Percentiles rank a stretch among this genome's conserved stretches.
Evolutionary conservation across 1,140 invertebrate species (phyloP).

Genomic region (Cydia pomonella): DNA sequence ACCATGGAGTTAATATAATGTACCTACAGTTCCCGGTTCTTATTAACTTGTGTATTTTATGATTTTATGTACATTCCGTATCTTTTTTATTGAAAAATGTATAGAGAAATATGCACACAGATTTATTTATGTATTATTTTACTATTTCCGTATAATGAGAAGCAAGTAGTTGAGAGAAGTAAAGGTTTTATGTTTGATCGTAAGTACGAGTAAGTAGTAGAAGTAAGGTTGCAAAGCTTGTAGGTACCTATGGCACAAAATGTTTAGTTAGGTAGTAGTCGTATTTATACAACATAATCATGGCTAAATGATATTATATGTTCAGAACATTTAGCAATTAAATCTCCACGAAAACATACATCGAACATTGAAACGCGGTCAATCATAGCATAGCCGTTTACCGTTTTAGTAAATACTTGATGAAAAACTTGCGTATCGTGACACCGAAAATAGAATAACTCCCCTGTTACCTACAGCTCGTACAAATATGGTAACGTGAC

Average conservation of each 20-base stretch:
- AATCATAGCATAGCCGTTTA: slow-evolving; percentile 23
- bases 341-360: background rate
- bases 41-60: background rate
- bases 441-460: slow-evolving; percentile 51
- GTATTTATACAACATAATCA: background rate
- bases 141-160: no score
- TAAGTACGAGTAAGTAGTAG: no score
- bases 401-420: slow-evolving; percentile 41
- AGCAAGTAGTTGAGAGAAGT: no score
- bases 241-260: no score
- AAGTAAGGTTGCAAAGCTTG: no score
- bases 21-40: background rate
- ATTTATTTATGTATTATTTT: no score
- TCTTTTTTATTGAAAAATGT: no score
- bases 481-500: slow-evolving; percentile 44
- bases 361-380: background rate
- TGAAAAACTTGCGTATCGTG: slow-evolving; percentile 47
- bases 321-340: background rate
- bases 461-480: slow-evolving; percentile 37
- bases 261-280: no score
- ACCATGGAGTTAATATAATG: background rate
- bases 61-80: background rate
- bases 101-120: no score
- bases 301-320: background rate
- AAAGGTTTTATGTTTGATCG: no score